phyloP scores from a whole-genome alignment of 2,888 invertebrate genomes.

The Rhorus exstirpatorius region DNA sequence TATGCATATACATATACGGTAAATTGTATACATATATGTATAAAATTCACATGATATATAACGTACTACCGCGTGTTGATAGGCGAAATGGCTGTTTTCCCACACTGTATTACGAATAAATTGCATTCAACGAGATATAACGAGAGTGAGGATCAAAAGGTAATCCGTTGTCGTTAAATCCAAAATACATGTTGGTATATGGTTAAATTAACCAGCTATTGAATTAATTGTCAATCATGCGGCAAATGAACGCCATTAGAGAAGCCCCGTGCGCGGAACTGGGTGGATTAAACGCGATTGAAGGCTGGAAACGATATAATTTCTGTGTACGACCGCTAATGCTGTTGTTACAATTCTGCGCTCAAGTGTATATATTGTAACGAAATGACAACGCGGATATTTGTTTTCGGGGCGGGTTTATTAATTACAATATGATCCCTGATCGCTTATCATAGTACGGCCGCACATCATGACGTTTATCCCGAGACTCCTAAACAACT shows the following conservation, averaged over 20 bases:
- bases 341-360: constrained; percentile 9
- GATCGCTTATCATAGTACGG: too few relatives aligned
- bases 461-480: too few relatives aligned
- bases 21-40: background rate
- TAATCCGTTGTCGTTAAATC: constrained; percentile 55
- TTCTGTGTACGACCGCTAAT: constrained; percentile 60
- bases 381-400: too few relatives aligned
- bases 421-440: too few relatives aligned
- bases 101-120: constrained; percentile 55
- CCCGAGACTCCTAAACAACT: too few relatives aligned
- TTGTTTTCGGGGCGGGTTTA: too few relatives aligned
- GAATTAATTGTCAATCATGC: constrained; percentile 56
- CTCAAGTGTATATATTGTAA: too few relatives aligned
- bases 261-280: constrained; percentile 37
- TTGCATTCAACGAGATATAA: constrained; percentile 41
- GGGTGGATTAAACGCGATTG: constrained; percentile 55
- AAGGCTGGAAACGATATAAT: constrained; percentile 62
- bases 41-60: background rate
- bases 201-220: constrained; percentile 55
- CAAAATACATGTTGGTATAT: constrained; percentile 39
- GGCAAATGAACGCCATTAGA: constrained; percentile 46
- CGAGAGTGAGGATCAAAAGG: constrained; percentile 53
- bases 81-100: constrained; percentile 38
- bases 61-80: too few relatives aligned
- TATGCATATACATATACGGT: background rate